phyloP scores from a whole-genome alignment of 2,797 vertebrate species.

The Poecilia gillii region DNA sequence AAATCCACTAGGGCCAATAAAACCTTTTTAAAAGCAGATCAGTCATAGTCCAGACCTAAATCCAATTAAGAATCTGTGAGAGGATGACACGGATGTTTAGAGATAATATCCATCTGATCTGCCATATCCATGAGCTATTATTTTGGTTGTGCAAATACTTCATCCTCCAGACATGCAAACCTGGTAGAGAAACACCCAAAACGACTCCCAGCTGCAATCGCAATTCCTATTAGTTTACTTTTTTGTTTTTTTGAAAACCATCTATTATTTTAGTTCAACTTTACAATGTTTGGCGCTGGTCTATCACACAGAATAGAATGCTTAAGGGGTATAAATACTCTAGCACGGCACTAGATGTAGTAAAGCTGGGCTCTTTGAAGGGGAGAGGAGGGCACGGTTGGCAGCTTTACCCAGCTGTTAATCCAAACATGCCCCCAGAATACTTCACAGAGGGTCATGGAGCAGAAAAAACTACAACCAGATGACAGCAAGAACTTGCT shows the following conservation, averaged over 20 bases:
- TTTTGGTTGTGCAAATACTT: neutral
- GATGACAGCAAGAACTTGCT: slow-evolving; percentile 10
- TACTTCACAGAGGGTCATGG: slow-evolving; percentile 12
- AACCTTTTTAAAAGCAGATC: too few species aligned
- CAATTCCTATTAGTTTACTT: neutral
- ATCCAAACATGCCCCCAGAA: slow-evolving; percentile 16
- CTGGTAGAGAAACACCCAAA: neutral
- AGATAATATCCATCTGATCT: neutral
- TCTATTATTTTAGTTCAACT: neutral
- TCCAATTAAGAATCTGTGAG: neutral
- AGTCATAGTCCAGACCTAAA: neutral
- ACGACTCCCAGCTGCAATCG: neutral
- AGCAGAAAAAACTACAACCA: slow-evolving; percentile 26
- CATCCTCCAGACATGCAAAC: neutral
- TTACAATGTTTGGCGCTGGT: neutral
- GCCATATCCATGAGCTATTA: neutral
- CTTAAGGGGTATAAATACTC: neutral
- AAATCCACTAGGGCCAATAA: too few species aligned
- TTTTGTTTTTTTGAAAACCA: neutral
- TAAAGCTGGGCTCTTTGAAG: slow-evolving; percentile 8
- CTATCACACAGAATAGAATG: neutral
- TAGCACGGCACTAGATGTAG: slow-evolving; percentile 1
- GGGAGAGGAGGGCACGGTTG: slow-evolving; percentile 6
- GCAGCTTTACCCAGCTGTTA: slow-evolving; percentile 20
- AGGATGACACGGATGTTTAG: neutral